Conservation (phyloP, 1,140 invertebrate genomes). For the Nylanderia fulva region DNA sequence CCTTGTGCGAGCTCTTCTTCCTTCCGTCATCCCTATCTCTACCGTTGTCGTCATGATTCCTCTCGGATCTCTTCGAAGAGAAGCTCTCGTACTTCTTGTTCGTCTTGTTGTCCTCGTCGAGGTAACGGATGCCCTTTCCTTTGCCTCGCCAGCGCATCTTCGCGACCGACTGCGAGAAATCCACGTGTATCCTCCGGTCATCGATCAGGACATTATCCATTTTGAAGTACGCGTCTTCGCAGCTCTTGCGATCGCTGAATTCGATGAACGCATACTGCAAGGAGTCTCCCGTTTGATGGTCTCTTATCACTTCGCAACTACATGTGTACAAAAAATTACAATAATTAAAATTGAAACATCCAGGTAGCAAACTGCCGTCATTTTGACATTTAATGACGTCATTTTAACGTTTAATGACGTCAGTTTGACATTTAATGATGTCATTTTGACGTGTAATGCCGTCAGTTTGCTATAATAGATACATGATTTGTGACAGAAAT, state of each 20-base stretch:
- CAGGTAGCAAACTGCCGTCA: too few species aligned
- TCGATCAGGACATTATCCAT: conserved; percentile 99
- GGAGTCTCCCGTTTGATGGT: conserved; percentile 97
- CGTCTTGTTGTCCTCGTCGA: conserved; percentile 68
- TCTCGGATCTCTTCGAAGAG: conserved; percentile 20
- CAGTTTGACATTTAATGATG: too few species aligned
- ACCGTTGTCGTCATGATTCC: conserved; percentile 28
- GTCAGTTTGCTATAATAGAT: too few species aligned
- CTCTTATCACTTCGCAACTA: conserved; percentile 98
- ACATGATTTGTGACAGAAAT: not conserved
- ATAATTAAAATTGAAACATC: too few species aligned
- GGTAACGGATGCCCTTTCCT: conserved; percentile 88
- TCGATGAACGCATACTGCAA: conserved; percentile 99
- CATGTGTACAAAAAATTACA: conserved; percentile 65
- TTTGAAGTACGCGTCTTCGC: conserved; percentile 99
- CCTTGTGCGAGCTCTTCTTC: conserved; percentile 28
- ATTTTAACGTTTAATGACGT: too few species aligned
- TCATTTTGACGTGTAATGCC: too few species aligned
- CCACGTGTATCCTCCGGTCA: conserved; percentile 99
- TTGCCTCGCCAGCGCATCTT: conserved; percentile 96
- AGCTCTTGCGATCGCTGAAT: conserved; percentile 97
- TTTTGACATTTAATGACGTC: too few species aligned
- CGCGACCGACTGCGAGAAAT: conserved; percentile 99
- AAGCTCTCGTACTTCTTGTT: conserved; percentile 1
- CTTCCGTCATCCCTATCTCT: conserved; percentile 40